These are phyloP conservation scores for Heliconius melpomene DNA, from an alignment of 1,140 invertebrate species.

Conservation along the genomic window DNA sequence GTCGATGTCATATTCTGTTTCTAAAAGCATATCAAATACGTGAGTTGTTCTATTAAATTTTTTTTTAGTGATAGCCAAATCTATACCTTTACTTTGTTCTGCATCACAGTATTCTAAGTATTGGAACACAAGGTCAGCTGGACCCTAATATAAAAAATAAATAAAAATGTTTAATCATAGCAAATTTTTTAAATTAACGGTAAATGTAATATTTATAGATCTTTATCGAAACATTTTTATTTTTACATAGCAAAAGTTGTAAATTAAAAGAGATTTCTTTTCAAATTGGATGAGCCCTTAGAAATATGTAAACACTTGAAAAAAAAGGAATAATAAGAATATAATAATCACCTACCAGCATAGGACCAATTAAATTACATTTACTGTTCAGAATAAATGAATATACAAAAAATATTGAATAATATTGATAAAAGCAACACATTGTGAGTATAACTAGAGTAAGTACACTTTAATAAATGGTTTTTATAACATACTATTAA, in stretches of 20 bases:
- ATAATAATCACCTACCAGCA: background rate
- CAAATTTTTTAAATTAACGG: no score
- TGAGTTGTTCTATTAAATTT: background rate
- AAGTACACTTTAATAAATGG: background rate
- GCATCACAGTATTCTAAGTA: background rate
- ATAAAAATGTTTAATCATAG: no score
- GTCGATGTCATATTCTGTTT: background rate
- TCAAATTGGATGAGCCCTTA: no score
- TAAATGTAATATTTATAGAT: no score
- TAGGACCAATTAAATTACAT: background rate
- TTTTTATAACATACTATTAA: background rate
- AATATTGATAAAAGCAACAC: background rate
- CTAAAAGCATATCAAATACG: background rate
- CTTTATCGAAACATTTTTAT: no score
- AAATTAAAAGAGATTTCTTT: no score
- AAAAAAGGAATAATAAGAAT: background rate
- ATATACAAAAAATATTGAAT: background rate
- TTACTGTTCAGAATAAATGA: background rate
- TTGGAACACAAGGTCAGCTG: background rate
- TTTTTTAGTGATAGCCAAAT: background rate
- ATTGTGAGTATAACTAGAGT: background rate
- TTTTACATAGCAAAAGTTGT: no score
- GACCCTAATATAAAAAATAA: background rate
- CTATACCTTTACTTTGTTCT: background rate
- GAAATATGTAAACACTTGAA: no score